These are phyloP conservation scores for Myotis brandtii DNA, from an alignment of 2,113 vertebrate species.

Conservation along the genomic window DNA sequence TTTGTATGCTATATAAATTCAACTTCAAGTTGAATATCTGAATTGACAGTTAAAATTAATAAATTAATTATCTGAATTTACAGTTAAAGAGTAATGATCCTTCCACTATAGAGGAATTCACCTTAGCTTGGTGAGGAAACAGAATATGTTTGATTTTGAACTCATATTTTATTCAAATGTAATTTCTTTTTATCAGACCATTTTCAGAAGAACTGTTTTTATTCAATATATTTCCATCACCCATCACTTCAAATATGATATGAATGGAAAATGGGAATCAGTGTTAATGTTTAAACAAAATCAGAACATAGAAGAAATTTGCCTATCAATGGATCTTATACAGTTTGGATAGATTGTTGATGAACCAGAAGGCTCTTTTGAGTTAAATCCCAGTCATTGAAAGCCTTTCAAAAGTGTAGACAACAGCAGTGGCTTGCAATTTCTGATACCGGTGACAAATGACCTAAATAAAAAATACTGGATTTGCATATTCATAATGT, in stretches of 20 bases:
- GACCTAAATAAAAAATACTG: conserved; percentile 71
- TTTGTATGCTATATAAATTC: neutral
- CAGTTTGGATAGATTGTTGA: neutral
- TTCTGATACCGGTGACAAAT: conserved; percentile 75
- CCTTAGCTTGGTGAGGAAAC: neutral
- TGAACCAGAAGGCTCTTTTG: neutral
- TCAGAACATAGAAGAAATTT: neutral
- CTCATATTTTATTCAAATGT: neutral
- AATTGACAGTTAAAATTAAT: conserved; percentile 6
- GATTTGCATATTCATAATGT: conserved; percentile 80
- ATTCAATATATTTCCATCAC: neutral
- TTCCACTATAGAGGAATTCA: neutral
- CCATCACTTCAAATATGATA: neutral
- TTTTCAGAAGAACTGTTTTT: neutral
- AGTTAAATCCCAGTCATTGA: neutral
- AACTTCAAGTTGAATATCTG: neutral
- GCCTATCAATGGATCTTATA: neutral
- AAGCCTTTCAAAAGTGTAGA: conserved; percentile 48
- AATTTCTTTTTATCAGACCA: neutral
- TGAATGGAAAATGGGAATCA: neutral
- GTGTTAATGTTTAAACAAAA: neutral
- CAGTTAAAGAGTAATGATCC: neutral
- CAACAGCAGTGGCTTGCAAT: conserved; percentile 15
- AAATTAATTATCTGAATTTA: neutral
- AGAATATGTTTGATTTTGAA: neutral